Evolutionary conservation across 1,140 invertebrate species (phyloP).

Genomic region (Diuraphis noxia): DNA sequence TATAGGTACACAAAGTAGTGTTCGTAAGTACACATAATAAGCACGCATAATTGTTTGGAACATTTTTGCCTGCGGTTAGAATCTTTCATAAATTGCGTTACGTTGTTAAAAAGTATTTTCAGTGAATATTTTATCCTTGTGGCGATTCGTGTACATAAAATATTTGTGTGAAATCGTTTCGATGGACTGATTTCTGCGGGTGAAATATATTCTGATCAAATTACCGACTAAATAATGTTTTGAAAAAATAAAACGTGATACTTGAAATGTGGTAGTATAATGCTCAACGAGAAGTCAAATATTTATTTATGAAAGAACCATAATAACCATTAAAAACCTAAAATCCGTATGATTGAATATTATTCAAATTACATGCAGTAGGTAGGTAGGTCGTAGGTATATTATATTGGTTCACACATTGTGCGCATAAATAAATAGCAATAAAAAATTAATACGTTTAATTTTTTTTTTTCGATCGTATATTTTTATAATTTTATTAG

Average conservation of each 20-base stretch:
- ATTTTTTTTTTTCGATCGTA: neutral
- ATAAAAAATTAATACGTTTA: neutral
- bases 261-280: neutral
- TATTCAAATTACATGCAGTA: neutral
- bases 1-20: no score
- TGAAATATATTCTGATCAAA: neutral
- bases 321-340: neutral
- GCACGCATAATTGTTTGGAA: neutral
- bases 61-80: neutral
- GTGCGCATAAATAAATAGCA: neutral
- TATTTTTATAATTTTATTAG: neutral
- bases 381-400: neutral
- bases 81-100: neutral
- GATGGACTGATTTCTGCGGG: neutral
- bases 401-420: neutral
- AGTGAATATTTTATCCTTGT: neutral
- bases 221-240: neutral
- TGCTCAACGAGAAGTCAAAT: neutral
- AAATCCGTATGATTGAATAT: neutral
- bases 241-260: neutral
- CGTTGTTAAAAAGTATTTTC: neutral
- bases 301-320: neutral
- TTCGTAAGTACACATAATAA: neutral
- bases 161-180: slow-evolving; percentile 7
- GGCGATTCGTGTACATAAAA: neutral